Percentiles rank a stretch among this genome's conserved stretches.
phyloP scores from a whole-genome alignment of 92 coral and sea anemone species.

The Palythoa caribaeorum region DNA sequence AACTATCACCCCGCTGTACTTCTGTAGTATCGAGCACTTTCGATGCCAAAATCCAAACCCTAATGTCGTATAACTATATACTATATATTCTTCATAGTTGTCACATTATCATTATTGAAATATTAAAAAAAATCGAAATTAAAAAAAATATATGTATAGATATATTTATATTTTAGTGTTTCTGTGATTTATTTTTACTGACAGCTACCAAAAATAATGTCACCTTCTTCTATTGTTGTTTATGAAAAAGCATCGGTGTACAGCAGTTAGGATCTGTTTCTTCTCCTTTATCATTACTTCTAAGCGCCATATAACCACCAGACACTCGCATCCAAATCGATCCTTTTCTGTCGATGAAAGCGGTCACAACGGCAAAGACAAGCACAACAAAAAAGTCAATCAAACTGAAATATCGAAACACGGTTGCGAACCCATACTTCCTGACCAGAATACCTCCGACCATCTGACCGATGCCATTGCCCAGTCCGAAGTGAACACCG shows the following conservation, averaged over 20 bases:
- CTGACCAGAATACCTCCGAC: slow-evolving; percentile 84
- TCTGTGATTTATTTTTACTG: background rate
- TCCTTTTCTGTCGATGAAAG: slow-evolving; percentile 56
- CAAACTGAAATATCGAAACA: slow-evolving; percentile 86
- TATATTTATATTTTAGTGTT: background rate
- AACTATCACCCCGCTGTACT: no score
- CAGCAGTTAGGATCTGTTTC: background rate
- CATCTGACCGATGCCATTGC: slow-evolving; percentile 90
- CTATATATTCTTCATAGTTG: no score
- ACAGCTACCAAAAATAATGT: background rate
- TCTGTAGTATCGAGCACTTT: no score
- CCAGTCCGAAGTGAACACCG: slow-evolving; percentile 87
- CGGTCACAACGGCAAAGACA: slow-evolving; percentile 59
- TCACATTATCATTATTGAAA: no score
- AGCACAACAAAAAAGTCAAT: slow-evolving; percentile 68
- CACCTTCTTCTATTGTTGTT: background rate
- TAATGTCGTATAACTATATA: no score
- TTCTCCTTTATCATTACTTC: slow-evolving; percentile 35
- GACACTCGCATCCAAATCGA: slow-evolving; percentile 86
- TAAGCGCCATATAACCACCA: slow-evolving; percentile 75
- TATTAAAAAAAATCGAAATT: no score
- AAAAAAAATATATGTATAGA: no score
- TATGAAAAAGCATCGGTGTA: slow-evolving; percentile 12
- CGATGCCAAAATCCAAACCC: no score
- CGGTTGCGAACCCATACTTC: slow-evolving; percentile 65